Percentiles rank a stretch among this genome's conserved stretches.
phyloP scores from a whole-genome alignment of 2,113 vertebrate species.

The Hemiprocne comata region DNA sequence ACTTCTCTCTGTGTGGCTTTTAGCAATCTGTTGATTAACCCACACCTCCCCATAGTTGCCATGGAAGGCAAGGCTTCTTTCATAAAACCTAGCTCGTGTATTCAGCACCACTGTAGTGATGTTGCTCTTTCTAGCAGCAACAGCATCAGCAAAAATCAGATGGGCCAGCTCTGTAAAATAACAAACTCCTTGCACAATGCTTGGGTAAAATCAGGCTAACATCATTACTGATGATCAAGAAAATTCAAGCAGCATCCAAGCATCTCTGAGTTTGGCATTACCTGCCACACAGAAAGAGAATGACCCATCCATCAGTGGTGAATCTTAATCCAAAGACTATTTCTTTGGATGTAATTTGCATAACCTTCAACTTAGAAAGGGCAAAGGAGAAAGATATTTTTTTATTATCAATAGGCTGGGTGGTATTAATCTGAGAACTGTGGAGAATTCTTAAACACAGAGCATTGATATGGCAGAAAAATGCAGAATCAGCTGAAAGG shows the following conservation, averaged over 20 bases:
- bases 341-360: constrained; percentile 33
- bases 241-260: not conserved
- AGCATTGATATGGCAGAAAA: not conserved
- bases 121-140: not conserved
- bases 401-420: constrained; percentile 11
- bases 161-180: not conserved
- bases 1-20: not conserved
- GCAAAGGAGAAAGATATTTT: constrained; percentile 24
- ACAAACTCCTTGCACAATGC: not conserved
- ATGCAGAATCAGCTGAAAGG: not conserved
- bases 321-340: constrained; percentile 25
- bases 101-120: not conserved
- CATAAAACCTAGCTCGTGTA: not conserved
- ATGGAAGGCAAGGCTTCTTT: not conserved
- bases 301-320: not conserved
- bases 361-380: constrained; percentile 5
- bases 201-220: constrained; percentile 16
- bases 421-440: constrained; percentile 15
- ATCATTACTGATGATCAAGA: not conserved
- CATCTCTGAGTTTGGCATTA: constrained; percentile 7
- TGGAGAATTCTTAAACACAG: not conserved
- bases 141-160: not conserved
- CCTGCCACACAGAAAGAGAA: constrained; percentile 5
- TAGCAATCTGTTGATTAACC: not conserved
- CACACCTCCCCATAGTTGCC: not conserved